Evolutionary conservation across 2,888 invertebrate species (phyloP).

Genomic region (Harpalus rubripes): DNA sequence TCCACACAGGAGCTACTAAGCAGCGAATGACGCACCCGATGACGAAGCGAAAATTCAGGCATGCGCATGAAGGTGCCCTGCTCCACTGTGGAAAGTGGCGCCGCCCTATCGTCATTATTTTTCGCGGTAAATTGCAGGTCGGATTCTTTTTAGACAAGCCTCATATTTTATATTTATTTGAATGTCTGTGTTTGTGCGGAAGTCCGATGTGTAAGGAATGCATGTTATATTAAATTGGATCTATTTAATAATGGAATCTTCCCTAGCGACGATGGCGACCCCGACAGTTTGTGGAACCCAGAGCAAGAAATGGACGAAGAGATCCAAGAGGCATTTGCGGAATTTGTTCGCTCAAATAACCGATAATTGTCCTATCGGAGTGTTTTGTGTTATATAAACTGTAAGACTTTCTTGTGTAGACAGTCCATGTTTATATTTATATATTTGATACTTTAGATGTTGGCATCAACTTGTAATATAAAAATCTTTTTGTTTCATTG

Average conservation of each 20-base stretch:
- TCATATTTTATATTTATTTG: too few species aligned
- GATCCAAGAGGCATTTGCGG: slow-evolving; percentile 80
- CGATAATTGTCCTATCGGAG: slow-evolving; percentile 70
- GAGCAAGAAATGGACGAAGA: slow-evolving; percentile 83
- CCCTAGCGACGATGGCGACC: slow-evolving; percentile 76
- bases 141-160: too few species aligned
- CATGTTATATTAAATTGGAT: background rate
- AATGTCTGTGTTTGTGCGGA: too few species aligned
- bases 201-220: too few species aligned
- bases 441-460: slow-evolving; percentile 64
- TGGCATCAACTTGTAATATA: slow-evolving; percentile 54
- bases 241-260: background rate
- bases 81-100: too few species aligned
- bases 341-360: slow-evolving; percentile 77
- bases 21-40: too few species aligned
- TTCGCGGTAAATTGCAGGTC: too few species aligned
- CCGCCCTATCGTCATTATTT: too few species aligned
- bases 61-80: too few species aligned
- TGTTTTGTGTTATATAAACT: slow-evolving; percentile 54
- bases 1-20: too few species aligned
- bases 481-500: slow-evolving; percentile 46
- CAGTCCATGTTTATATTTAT: slow-evolving; percentile 60
- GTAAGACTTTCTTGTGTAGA: slow-evolving; percentile 54
- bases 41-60: too few species aligned
- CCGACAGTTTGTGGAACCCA: slow-evolving; percentile 78